A percentile compares a stretch with the other conserved stretches of the same genome.
Evolutionary conservation across 92 coral and sea anemone species (phyloP).

Genomic region (Paramuricea clavata): DNA sequence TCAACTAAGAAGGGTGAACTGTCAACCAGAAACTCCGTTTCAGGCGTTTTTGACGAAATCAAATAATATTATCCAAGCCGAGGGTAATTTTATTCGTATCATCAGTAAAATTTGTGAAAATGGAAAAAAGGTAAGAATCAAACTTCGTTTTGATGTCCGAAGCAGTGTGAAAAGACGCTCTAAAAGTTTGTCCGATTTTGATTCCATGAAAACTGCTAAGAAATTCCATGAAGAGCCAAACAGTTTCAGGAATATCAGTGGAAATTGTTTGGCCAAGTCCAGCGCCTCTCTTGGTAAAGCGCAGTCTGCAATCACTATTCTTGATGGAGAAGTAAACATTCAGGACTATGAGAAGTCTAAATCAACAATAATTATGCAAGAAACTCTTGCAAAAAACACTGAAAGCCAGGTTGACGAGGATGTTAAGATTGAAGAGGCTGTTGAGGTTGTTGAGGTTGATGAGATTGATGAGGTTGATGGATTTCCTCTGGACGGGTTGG

Average conservation of each 20-base stretch:
- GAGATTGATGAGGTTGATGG: not conserved
- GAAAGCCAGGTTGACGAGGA: not conserved
- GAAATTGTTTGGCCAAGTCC: not conserved
- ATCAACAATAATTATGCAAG: not conserved
- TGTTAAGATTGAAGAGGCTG: not conserved
- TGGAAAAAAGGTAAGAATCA: slow-evolving; percentile 30
- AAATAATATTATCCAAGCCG: not conserved
- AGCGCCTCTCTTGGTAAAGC: slow-evolving; percentile 15
- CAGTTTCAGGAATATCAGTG: not conserved
- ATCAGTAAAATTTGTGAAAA: slow-evolving; percentile 24
- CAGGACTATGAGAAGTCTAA: not conserved
- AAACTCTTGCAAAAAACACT: not conserved
- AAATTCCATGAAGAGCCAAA: not conserved
- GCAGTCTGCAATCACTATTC: slow-evolving; percentile 20
- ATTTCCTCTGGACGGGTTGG: not conserved
- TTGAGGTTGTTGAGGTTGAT: not conserved
- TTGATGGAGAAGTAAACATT: slow-evolving; percentile 1
- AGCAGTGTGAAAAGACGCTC: slow-evolving; percentile 16
- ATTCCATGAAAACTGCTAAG: not conserved
- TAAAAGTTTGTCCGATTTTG: slow-evolving; percentile 18
- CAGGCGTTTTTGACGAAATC: not conserved
- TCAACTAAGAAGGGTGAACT: not conserved
- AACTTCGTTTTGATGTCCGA: slow-evolving; percentile 35
- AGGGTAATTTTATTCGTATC: slow-evolving; percentile 10
- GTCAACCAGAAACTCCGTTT: not conserved